phyloP scores from a whole-genome alignment of 2,888 invertebrate genomes.

The Hipparchia semele region DNA sequence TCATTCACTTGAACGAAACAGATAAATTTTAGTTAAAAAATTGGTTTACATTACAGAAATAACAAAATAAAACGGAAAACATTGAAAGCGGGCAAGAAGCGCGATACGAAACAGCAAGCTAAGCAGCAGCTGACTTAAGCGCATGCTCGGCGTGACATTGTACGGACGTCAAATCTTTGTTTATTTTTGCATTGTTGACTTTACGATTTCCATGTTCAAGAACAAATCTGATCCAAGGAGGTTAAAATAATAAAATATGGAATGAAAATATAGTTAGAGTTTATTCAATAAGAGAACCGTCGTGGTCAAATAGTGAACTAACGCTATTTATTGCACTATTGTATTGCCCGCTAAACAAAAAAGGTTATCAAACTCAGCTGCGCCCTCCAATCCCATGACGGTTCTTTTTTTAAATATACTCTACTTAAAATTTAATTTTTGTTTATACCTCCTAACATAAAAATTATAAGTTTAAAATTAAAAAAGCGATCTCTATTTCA shows the following conservation, averaged over 20 bases:
- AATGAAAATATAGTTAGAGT: not conserved
- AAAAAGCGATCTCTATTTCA: not conserved
- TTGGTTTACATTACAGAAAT: conserved; percentile 82
- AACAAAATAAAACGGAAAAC: conserved; percentile 84
- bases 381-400: too few relatives aligned
- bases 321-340: too few relatives aligned
- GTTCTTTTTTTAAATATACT: too few relatives aligned
- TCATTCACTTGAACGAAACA: conserved; percentile 68
- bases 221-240: not conserved
- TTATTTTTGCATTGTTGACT: conserved; percentile 16
- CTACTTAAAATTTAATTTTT: not conserved
- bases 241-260: not conserved
- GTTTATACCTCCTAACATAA: not conserved
- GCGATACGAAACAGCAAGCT: conserved; percentile 86
- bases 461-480: not conserved
- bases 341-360: too few relatives aligned
- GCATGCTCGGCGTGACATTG: conserved; percentile 68
- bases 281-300: too few relatives aligned
- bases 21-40: conserved; percentile 75
- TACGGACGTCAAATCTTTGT: conserved; percentile 46
- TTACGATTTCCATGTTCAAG: not conserved
- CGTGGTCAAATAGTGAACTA: too few relatives aligned
- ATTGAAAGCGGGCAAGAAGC: conserved; percentile 84
- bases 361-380: too few relatives aligned
- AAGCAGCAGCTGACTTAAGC: conserved; percentile 87